Conservation (phyloP, 2,888 invertebrate genomes). For the Drosophila mimetica region DNA sequence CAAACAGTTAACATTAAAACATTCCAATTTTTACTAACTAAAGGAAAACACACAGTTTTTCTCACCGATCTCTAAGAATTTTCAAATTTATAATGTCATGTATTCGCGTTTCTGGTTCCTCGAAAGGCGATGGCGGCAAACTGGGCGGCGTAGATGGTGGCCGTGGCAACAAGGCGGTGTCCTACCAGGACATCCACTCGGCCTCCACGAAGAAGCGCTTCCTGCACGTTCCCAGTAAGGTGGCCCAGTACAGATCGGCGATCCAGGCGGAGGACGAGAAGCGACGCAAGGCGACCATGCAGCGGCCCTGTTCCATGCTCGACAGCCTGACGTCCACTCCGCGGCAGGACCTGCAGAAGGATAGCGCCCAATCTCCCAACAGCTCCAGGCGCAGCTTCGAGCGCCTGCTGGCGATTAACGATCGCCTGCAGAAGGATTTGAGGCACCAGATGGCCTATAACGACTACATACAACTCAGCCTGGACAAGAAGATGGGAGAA, state of each 20-base stretch:
- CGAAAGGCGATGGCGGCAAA: not conserved
- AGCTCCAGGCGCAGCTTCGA: not conserved
- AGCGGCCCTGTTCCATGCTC: conserved; percentile 78
- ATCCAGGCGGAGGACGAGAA: conserved; percentile 72
- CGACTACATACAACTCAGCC: conserved; percentile 68
- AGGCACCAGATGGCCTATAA: conserved; percentile 64
- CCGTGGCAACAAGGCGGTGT: conserved; percentile 61
- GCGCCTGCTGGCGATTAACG: conserved; percentile 59
- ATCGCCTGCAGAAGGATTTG: conserved; percentile 56
- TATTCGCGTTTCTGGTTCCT: not conserved
- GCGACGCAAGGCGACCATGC: conserved; percentile 37
- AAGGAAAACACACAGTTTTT: too few species aligned
- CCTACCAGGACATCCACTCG: conserved; percentile 82
- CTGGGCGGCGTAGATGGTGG: not conserved
- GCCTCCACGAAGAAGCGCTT: conserved; percentile 80
- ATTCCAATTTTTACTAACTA: too few species aligned
- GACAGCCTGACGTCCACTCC: conserved; percentile 63
- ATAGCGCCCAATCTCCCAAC: not conserved
- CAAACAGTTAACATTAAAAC: too few species aligned
- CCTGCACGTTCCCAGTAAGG: conserved; percentile 82
- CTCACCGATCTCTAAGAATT: too few species aligned
- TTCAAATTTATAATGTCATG: too few species aligned
- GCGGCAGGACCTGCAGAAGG: not conserved
- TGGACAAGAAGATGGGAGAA: conserved; percentile 75
- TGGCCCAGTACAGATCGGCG: conserved; percentile 81